A percentile compares a stretch with the other conserved stretches of the same genome.
Evolutionary conservation across 2,797 vertebrate genomes (phyloP).

Genomic region (Labroides dimidiatus): DNA sequence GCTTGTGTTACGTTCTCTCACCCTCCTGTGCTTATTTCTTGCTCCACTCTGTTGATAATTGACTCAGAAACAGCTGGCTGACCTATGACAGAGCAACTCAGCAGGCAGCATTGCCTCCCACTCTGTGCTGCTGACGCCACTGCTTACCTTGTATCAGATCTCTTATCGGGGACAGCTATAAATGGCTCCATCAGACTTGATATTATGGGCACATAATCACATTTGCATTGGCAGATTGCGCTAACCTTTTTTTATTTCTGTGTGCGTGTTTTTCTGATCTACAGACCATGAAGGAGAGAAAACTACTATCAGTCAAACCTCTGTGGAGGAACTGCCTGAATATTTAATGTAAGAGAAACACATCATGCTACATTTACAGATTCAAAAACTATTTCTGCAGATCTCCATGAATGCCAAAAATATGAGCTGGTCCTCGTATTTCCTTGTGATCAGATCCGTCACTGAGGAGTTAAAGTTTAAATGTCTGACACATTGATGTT

Average conservation of each 20-base stretch:
- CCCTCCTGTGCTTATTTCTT: slow-evolving; percentile 27
- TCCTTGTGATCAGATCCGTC: slow-evolving; percentile 3
- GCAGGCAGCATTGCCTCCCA: slow-evolving; percentile 68
- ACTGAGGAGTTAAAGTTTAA: slow-evolving; percentile 22
- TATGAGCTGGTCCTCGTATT: no score
- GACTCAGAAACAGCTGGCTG: slow-evolving; percentile 82
- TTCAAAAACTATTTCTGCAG: not conserved
- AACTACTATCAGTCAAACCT: slow-evolving; percentile 75
- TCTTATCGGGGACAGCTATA: slow-evolving; percentile 73
- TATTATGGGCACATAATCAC: slow-evolving; percentile 61
- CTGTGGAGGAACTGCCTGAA: slow-evolving; percentile 81
- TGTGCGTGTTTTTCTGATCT: slow-evolving; percentile 52
- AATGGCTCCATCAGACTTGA: slow-evolving; percentile 64
- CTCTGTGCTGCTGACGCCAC: slow-evolving; percentile 66
- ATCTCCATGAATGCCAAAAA: no score
- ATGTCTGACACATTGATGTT: slow-evolving; percentile 14
- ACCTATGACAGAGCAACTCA: slow-evolving; percentile 74
- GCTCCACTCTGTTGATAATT: slow-evolving; percentile 80
- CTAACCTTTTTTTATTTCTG: slow-evolving; percentile 51
- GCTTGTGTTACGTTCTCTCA: slow-evolving; percentile 12
- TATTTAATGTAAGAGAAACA: slow-evolving; percentile 87
- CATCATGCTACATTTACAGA: slow-evolving; percentile 6
- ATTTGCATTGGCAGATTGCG: slow-evolving; percentile 71
- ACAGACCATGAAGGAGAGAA: slow-evolving; percentile 77
- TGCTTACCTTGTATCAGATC: slow-evolving; percentile 52